Evolutionary conservation across 2,797 vertebrate genomes (phyloP).

Genomic region (Thalassophryne amazonica): DNA sequence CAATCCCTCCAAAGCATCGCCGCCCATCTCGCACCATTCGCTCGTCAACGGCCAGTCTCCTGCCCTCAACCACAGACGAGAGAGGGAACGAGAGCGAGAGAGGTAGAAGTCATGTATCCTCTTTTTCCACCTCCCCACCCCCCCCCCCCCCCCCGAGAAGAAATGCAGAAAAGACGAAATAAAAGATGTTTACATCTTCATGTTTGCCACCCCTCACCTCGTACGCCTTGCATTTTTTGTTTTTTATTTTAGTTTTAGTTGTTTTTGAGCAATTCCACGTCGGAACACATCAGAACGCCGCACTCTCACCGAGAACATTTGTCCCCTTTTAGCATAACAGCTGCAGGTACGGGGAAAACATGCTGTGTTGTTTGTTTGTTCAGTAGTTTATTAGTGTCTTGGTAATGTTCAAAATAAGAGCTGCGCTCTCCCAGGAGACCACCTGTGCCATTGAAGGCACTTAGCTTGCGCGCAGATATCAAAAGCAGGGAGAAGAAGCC

Average conservation of each 20-base stretch:
- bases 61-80: slow-evolving; percentile 92
- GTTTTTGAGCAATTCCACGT: slow-evolving; percentile 14
- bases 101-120: slow-evolving; percentile 42
- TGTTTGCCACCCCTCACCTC: slow-evolving; percentile 10
- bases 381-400: slow-evolving; percentile 71
- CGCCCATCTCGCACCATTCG: slow-evolving; percentile 92
- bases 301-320: slow-evolving; percentile 21
- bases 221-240: no score
- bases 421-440: slow-evolving; percentile 52
- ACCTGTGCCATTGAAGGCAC: slow-evolving; percentile 47
- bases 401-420: slow-evolving; percentile 48
- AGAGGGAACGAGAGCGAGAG: slow-evolving; percentile 84
- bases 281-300: slow-evolving; percentile 26
- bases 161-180: slow-evolving; percentile 36
- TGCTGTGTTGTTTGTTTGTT: slow-evolving; percentile 77
- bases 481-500: slow-evolving; percentile 61
- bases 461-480: slow-evolving; percentile 69
- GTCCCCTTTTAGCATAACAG: slow-evolving; percentile 53
- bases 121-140: background rate
- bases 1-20: slow-evolving; percentile 92
- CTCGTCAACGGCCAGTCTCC: slow-evolving; percentile 98
- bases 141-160: background rate
- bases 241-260: no score
- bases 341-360: slow-evolving; percentile 47
- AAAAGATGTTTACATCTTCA: slow-evolving; percentile 7